Evolutionary conservation across 2,888 invertebrate genomes (phyloP).

Genomic region (Limnephilus rhombicus): DNA sequence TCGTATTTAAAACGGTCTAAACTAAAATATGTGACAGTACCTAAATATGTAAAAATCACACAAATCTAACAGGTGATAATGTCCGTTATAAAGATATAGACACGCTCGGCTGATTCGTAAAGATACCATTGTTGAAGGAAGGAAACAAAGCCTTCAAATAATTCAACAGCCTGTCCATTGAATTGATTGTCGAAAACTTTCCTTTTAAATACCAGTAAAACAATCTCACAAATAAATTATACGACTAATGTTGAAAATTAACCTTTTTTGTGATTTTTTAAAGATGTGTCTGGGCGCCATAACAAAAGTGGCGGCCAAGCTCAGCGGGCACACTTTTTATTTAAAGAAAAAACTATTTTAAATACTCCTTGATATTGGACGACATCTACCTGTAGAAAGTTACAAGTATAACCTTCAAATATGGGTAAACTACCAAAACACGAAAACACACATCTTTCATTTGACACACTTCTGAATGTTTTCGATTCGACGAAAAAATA

Average conservation of each 20-base stretch:
- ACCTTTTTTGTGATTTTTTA: no score
- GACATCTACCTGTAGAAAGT: background rate
- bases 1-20: no score
- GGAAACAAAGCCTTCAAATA: background rate
- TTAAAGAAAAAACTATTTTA: background rate
- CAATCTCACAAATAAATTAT: background rate
- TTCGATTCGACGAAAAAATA: background rate
- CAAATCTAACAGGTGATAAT: no score
- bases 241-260: background rate
- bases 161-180: background rate
- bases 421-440: background rate
- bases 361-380: background rate
- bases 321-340: background rate
- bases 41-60: no score
- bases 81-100: no score
- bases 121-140: background rate
- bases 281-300: no score
- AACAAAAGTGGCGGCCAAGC: no score
- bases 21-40: no score
- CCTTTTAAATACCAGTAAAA: background rate
- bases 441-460: background rate
- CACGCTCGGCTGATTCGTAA: no score
- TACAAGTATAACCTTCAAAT: background rate
- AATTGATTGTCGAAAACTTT: background rate
- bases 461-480: background rate